These are phyloP conservation scores for Sinhomidia bicolor DNA, from an alignment of 2,888 invertebrate genomes.

Conservation along the genomic window DNA sequence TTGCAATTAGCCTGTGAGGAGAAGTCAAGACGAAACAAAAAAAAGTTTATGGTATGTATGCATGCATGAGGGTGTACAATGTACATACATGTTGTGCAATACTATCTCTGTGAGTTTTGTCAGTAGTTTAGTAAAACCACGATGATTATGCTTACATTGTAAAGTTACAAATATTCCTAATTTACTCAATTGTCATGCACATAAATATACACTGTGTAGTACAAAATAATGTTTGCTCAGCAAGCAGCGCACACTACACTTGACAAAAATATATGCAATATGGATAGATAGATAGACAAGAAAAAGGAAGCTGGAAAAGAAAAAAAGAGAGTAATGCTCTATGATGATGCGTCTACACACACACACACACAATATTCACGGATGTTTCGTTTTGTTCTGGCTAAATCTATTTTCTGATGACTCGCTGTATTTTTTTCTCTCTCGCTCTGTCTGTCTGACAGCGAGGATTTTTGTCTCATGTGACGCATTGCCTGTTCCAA, in stretches of 20 bases:
- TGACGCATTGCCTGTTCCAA: constrained; percentile 9
- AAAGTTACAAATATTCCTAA: constrained; percentile 47
- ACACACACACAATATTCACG: neutral
- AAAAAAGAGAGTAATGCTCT: constrained; percentile 16
- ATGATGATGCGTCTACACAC: neutral
- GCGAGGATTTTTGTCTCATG: neutral
- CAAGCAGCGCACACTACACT: neutral
- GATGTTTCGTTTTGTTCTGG: constrained; percentile 21
- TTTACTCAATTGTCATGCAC: constrained; percentile 48
- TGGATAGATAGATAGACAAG: neutral
- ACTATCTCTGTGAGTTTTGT: neutral
- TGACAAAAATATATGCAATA: neutral
- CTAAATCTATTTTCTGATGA: constrained; percentile 18
- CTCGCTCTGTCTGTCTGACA: too few species aligned
- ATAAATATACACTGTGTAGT: neutral
- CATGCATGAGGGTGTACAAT: neutral
- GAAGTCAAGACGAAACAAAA: neutral
- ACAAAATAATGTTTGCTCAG: neutral
- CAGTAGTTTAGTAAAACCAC: neutral
- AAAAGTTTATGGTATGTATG: constrained; percentile 3
- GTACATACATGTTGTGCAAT: neutral
- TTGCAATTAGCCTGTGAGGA: constrained; percentile 15
- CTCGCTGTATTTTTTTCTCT: neutral
- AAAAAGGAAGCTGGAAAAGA: constrained; percentile 35
- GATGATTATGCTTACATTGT: neutral